Conservation (phyloP, 2,888 invertebrate species). For the Drosophila cognata region DNA sequence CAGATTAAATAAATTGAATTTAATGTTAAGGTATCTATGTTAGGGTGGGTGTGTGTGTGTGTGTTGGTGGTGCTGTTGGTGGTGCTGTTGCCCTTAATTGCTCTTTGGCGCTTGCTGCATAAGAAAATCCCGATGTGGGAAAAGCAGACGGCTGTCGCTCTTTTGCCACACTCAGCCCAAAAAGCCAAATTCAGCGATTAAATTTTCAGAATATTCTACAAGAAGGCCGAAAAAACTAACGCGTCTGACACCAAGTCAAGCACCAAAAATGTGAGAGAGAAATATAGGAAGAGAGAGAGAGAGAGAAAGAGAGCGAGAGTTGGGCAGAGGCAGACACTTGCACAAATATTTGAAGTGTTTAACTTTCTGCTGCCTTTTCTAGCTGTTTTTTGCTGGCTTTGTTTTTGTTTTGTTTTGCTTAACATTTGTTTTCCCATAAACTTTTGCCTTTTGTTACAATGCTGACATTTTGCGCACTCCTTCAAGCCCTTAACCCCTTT, state of each 20-base stretch:
- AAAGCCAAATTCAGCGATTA: slow-evolving; percentile 17
- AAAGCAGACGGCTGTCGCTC: not conserved
- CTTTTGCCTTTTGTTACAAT: slow-evolving; percentile 60
- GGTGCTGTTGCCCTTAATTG: slow-evolving; percentile 31
- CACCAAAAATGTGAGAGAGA: not conserved
- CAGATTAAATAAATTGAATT: not conserved
- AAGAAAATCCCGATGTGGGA: not conserved
- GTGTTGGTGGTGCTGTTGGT: not conserved
- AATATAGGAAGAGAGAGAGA: not conserved
- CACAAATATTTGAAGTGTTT: slow-evolving; percentile 52
- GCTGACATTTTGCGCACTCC: slow-evolving; percentile 49
- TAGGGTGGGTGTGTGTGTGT: no score
- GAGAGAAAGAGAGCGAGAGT: no score
- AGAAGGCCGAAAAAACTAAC: not conserved
- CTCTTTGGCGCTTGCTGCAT: slow-evolving; percentile 33
- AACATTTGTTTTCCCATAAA: slow-evolving; percentile 50
- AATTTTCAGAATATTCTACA: slow-evolving; percentile 23
- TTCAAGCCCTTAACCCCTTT: slow-evolving; percentile 1
- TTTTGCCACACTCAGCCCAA: not conserved
- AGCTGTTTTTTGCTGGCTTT: slow-evolving; percentile 7
- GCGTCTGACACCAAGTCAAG: slow-evolving; percentile 6
- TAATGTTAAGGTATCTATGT: not conserved
- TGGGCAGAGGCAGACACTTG: slow-evolving; percentile 19
- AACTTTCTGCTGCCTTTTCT: slow-evolving; percentile 41
- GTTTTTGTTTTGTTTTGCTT: slow-evolving; percentile 39